Conservation (phyloP, 2,113 vertebrate genomes). For the Barbus barbus region DNA sequence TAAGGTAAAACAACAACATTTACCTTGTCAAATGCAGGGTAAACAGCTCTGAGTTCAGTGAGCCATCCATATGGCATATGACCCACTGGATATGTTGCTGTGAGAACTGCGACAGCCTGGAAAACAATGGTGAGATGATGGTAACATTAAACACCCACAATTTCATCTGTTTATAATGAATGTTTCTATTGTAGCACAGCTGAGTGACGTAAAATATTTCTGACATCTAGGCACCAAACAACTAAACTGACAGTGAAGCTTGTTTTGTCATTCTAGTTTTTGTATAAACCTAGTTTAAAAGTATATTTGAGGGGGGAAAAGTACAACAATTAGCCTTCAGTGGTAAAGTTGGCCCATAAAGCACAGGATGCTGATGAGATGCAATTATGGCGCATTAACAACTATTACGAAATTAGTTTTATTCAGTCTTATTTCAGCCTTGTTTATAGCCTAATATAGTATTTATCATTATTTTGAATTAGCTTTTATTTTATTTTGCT, state of each 20-base stretch:
- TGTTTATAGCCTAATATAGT: not conserved
- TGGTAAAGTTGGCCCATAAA: not conserved
- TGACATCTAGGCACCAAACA: not conserved
- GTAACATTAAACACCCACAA: not conserved
- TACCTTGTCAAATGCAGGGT: slow-evolving; percentile 91
- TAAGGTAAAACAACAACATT: slow-evolving; percentile 48
- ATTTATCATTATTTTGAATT: not conserved
- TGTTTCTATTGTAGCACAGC: not conserved
- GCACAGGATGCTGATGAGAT: not conserved
- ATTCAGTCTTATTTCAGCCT: not conserved
- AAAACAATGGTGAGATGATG: slow-evolving; percentile 32
- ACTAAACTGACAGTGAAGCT: not conserved
- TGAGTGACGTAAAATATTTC: not conserved
- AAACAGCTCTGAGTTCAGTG: slow-evolving; percentile 88
- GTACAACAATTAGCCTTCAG: no score
- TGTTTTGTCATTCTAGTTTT: not conserved
- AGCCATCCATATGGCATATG: slow-evolving; percentile 92
- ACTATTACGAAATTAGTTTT: not conserved
- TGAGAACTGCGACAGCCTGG: slow-evolving; percentile 86
- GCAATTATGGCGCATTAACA: not conserved
- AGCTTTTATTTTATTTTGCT: not conserved
- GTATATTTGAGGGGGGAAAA: not conserved
- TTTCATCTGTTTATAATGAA: not conserved
- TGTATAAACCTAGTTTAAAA: not conserved
- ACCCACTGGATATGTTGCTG: slow-evolving; percentile 88